A percentile compares a stretch with the other conserved stretches of the same genome.
Conservation (phyloP, 2,888 invertebrate genomes). For the Lithophane leautieri region DNA sequence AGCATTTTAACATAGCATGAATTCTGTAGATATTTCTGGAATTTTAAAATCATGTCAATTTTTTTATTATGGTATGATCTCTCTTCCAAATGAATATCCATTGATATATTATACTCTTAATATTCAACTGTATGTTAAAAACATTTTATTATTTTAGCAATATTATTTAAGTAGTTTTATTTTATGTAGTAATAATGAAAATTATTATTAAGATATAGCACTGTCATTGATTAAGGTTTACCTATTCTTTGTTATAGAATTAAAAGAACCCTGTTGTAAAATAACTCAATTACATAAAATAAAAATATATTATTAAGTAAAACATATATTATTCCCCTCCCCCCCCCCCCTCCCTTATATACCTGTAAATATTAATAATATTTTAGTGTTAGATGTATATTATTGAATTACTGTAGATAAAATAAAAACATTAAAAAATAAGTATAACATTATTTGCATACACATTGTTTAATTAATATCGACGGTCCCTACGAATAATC, state of each 20-base stretch:
- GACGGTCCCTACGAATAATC: background rate
- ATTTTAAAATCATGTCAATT: conserved; percentile 11
- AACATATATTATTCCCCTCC: no score
- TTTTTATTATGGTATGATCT: conserved; percentile 1
- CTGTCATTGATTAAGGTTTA: conserved; percentile 9
- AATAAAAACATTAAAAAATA: conserved; percentile 31
- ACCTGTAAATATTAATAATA: no score
- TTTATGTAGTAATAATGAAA: conserved; percentile 6
- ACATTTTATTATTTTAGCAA: conserved; percentile 25
- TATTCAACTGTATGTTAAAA: conserved; percentile 9
- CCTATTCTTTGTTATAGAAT: conserved; percentile 1
- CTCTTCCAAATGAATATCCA: conserved; percentile 20
- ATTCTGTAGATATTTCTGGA: conserved; percentile 22
- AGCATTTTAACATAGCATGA: background rate
- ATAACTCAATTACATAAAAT: conserved; percentile 24
- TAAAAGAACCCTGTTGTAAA: background rate
- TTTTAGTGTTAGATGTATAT: no score
- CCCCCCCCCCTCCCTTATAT: no score
- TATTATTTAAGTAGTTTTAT: background rate
- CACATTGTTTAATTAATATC: background rate
- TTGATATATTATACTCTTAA: conserved; percentile 19
- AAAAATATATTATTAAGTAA: conserved; percentile 29
- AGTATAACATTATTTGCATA: background rate
- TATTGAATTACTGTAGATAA: no score
- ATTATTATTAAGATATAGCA: background rate